phyloP scores from a whole-genome alignment of 35 echinoderm and acorn worm species.

The Patiria miniata region DNA sequence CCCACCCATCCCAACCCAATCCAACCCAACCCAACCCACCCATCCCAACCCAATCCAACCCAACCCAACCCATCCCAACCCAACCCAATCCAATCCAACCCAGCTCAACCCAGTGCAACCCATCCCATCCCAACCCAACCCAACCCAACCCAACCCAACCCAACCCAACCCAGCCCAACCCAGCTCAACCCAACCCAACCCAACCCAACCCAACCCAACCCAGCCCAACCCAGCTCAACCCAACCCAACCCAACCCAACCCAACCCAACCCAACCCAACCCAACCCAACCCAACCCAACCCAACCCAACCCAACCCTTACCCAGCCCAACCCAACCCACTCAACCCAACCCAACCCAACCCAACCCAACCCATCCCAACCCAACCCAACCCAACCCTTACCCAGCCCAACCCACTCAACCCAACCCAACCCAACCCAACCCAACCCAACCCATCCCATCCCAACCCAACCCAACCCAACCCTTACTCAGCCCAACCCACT shows the following conservation, averaged over 20 bases:
- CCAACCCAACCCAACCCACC: background rate
- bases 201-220: background rate
- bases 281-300: background rate
- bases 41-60: background rate
- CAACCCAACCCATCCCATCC: background rate
- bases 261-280: background rate
- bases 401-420: background rate
- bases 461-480: background rate
- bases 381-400: no score
- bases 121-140: background rate
- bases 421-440: background rate
- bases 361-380: background rate
- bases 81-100: background rate
- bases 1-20: background rate
- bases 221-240: background rate
- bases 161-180: background rate
- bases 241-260: background rate
- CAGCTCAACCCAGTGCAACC: background rate
- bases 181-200: background rate
- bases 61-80: background rate
- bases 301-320: no score
- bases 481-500: background rate
- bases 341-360: background rate
- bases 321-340: no score
- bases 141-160: background rate